Evolutionary conservation across 2,888 invertebrate species (phyloP).

Genomic region (Cantharis lateralis): DNA sequence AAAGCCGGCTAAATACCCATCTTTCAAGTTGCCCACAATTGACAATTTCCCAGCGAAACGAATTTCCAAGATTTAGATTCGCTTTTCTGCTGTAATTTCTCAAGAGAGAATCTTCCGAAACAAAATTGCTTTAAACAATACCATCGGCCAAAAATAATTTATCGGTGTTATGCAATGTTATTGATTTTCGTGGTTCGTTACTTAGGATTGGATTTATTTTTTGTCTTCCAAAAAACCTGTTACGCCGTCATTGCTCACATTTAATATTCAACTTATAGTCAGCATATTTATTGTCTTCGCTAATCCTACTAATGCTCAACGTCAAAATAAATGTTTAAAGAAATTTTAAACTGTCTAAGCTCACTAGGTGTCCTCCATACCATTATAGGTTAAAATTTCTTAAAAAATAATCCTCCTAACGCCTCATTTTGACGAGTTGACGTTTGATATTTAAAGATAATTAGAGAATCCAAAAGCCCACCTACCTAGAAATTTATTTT

Average conservation of each 20-base stretch:
- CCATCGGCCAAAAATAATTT: neutral
- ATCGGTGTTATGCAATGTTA: neutral
- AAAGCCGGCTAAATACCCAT: constrained; percentile 19
- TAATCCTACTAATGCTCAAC: constrained; percentile 26
- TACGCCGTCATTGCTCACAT: constrained; percentile 11
- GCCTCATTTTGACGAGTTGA: constrained; percentile 29
- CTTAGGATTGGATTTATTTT: constrained; percentile 1
- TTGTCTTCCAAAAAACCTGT: neutral
- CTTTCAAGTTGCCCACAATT: constrained; percentile 11
- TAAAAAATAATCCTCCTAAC: constrained; percentile 24
- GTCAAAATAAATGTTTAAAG: constrained; percentile 31
- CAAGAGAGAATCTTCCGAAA: neutral
- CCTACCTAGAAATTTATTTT: constrained; percentile 20
- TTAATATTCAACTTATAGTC: constrained; percentile 17
- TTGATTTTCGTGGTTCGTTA: neutral
- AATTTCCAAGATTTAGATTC: neutral
- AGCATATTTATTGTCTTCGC: constrained; percentile 28
- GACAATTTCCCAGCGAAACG: neutral
- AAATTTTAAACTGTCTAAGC: constrained; percentile 26
- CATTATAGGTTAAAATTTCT: constrained; percentile 21
- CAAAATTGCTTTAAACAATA: neutral
- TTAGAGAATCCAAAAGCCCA: constrained; percentile 19
- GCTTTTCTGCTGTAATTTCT: neutral
- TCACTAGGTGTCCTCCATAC: constrained; percentile 26
- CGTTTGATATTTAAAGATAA: constrained; percentile 29